A percentile compares a stretch with the other conserved stretches of the same genome.
Conservation (phyloP, 35 echinoderm and acorn worm species). For the Hemicentrotus pulcherrimus region DNA sequence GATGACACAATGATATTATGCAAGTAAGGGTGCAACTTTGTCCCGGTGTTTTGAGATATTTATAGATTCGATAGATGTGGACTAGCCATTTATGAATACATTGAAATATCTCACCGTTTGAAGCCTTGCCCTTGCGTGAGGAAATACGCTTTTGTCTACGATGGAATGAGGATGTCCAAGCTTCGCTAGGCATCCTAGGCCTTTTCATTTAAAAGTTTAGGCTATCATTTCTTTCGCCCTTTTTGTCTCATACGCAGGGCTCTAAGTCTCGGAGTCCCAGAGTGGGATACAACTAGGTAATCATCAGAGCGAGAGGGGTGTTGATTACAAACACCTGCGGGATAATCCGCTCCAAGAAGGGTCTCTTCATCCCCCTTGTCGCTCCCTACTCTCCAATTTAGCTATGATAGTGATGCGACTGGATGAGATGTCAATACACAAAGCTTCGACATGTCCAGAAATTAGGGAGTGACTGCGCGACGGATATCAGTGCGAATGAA, state of each 20-base stretch:
- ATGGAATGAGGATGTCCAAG: background rate
- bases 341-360: background rate
- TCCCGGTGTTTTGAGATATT: background rate
- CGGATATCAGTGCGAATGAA: background rate
- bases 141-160: background rate
- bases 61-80: background rate
- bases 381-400: background rate
- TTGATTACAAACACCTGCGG: slow-evolving; percentile 9
- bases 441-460: background rate
- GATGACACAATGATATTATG: too few relatives aligned
- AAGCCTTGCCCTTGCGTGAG: background rate
- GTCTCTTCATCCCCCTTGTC: background rate
- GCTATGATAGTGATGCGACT: background rate
- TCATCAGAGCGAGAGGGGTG: background rate
- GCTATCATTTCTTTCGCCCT: background rate
- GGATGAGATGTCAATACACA: background rate
- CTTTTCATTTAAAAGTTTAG: background rate
- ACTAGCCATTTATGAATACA: background rate
- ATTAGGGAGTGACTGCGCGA: background rate
- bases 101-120: background rate
- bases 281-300: background rate
- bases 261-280: background rate
- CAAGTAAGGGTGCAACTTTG: too few relatives aligned
- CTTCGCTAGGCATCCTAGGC: background rate
- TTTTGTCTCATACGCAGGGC: background rate